Percentiles rank a stretch among this genome's conserved stretches.
These are phyloP conservation scores for Umimayanthus chanpuru DNA, from an alignment of 92 coral and sea anemone genomes.

Conservation along the genomic window DNA sequence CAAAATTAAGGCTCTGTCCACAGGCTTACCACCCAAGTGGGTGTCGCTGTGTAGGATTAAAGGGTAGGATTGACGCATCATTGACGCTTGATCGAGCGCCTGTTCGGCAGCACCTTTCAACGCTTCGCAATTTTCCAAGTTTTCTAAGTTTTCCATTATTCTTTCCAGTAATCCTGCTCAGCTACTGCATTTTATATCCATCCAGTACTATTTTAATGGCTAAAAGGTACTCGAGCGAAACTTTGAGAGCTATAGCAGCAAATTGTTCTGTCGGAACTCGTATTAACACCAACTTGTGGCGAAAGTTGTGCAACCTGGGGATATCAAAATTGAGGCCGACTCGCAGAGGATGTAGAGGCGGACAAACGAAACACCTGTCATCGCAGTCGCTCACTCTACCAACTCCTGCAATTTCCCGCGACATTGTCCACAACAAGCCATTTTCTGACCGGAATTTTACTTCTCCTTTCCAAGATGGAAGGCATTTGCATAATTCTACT, in stretches of 20 bases:
- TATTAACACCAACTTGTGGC: conserved; percentile 25
- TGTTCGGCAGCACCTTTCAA: conserved; percentile 3
- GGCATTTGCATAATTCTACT: conserved; percentile 23
- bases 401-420: conserved; percentile 17
- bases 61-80: too few species aligned
- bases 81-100: conserved; percentile 23
- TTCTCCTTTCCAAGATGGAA: conserved; percentile 26
- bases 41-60: too few species aligned
- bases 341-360: conserved; percentile 24
- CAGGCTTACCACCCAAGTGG: too few species aligned
- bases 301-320: conserved; percentile 14
- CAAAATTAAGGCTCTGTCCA: too few species aligned
- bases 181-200: conserved; percentile 12
- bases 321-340: conserved; percentile 35
- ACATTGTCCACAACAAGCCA: conserved; percentile 28
- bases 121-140: neutral
- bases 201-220: neutral
- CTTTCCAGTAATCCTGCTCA: neutral
- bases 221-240: conserved; percentile 27
- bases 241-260: conserved; percentile 25
- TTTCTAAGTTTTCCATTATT: neutral
- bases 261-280: conserved; percentile 18
- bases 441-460: conserved; percentile 15
- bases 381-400: conserved; percentile 22
- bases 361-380: conserved; percentile 20